phyloP scores from a whole-genome alignment of 2,888 invertebrate species.

The Rotaria sp. region DNA sequence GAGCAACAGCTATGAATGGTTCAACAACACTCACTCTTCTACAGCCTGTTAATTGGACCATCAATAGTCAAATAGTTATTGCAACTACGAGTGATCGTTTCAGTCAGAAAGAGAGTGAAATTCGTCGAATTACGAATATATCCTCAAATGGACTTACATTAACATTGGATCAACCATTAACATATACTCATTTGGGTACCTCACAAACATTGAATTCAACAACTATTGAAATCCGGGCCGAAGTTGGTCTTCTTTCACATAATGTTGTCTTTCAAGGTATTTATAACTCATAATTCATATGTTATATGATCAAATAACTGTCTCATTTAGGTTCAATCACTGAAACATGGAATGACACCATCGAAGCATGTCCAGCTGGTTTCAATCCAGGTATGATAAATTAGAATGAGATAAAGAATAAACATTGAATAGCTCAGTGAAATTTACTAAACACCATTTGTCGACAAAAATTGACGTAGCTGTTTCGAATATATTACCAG shows the following conservation, averaged over 20 bases:
- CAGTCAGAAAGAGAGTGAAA: slow-evolving; percentile 31
- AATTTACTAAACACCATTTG: too few species aligned
- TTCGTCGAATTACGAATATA: neutral
- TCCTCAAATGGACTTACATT: neutral
- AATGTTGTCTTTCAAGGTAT: slow-evolving; percentile 19
- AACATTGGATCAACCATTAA: slow-evolving; percentile 39
- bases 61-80: slow-evolving; percentile 46
- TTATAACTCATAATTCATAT: too few species aligned
- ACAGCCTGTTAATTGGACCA: slow-evolving; percentile 45
- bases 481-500: too few species aligned
- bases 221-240: neutral
- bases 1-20: slow-evolving; percentile 44
- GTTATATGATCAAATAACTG: too few species aligned
- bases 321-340: slow-evolving; percentile 43
- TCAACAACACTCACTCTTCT: slow-evolving; percentile 43
- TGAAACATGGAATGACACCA: slow-evolving; percentile 47
- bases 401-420: too few species aligned
- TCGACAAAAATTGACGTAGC: too few species aligned
- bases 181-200: slow-evolving; percentile 31
- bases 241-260: slow-evolving; percentile 27
- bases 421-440: too few species aligned
- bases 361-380: slow-evolving; percentile 49
- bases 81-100: slow-evolving; percentile 44
- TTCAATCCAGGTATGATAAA: slow-evolving; percentile 47
- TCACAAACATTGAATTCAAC: neutral